Evolutionary conservation across 2,113 vertebrate species (phyloP).

Genomic region (Ia io): DNA sequence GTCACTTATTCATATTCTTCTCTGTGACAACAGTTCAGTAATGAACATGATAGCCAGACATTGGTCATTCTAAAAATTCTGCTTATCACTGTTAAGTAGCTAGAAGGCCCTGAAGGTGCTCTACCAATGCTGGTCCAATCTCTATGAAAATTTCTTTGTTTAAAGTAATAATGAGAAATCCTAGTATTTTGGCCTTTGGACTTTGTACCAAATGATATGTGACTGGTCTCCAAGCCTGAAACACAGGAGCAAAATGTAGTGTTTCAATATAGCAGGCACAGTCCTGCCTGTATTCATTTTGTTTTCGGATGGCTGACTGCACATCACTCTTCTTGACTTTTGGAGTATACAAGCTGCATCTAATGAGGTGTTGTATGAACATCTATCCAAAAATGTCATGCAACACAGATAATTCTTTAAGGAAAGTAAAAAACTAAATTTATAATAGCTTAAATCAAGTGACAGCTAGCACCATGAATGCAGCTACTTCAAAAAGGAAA

Average conservation of each 20-base stretch:
- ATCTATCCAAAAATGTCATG: background rate
- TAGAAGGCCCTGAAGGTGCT: background rate
- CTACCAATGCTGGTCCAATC: background rate
- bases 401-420: background rate
- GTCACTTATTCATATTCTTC: background rate
- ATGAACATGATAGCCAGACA: background rate
- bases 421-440: background rate
- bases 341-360: background rate
- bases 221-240: conserved; percentile 20
- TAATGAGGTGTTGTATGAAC: background rate
- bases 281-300: background rate
- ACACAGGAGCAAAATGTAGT: background rate
- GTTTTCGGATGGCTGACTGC: background rate
- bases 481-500: conserved; percentile 24
- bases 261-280: background rate
- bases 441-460: background rate
- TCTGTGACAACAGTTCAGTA: background rate
- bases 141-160: background rate
- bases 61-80: background rate
- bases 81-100: background rate
- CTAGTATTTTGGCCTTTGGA: background rate
- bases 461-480: background rate
- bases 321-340: background rate
- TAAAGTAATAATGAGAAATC: background rate
- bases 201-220: background rate